A percentile compares a stretch with the other conserved stretches of the same genome.
These are phyloP conservation scores for Pangasius macronema DNA, from an alignment of 2,797 vertebrate species.

Conservation along the genomic window DNA sequence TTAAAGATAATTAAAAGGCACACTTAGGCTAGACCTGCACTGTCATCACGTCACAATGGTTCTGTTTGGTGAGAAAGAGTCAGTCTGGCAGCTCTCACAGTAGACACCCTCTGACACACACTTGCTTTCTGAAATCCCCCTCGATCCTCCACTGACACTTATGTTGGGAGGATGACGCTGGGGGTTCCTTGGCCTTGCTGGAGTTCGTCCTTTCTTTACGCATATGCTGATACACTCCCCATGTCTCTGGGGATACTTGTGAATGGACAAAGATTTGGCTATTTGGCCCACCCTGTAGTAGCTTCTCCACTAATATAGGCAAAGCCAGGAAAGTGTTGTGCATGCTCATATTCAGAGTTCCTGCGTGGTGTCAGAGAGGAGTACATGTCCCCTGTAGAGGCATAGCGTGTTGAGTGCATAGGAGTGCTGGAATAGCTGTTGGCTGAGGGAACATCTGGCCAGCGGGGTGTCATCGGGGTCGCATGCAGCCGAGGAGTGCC, in stretches of 20 bases:
- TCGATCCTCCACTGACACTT: slow-evolving; percentile 22
- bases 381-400: slow-evolving; percentile 91
- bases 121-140: slow-evolving; percentile 12
- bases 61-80: slow-evolving; percentile 62
- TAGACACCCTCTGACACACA: slow-evolving; percentile 28
- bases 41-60: slow-evolving; percentile 65
- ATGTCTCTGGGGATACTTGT: slow-evolving; percentile 10
- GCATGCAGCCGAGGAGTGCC: slow-evolving; percentile 90
- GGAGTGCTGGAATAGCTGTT: slow-evolving; percentile 91
- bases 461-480: slow-evolving; percentile 88
- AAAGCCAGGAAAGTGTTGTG: slow-evolving; percentile 98
- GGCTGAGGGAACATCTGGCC: slow-evolving; percentile 90
- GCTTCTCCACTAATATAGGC: slow-evolving; percentile 98
- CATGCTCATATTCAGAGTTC: slow-evolving; percentile 98
- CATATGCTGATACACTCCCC: background rate
- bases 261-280: slow-evolving; percentile 44
- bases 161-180: slow-evolving; percentile 25
- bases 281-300: slow-evolving; percentile 96
- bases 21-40: slow-evolving; percentile 71
- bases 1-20: slow-evolving; percentile 78
- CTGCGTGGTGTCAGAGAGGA: slow-evolving; percentile 87
- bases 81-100: slow-evolving; percentile 44
- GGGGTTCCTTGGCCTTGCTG: slow-evolving; percentile 3
- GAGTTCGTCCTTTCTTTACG: background rate
- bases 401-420: slow-evolving; percentile 92